Evolutionary conservation across 2,797 vertebrate genomes (phyloP).

Genomic region (Enteromius mattozi): DNA sequence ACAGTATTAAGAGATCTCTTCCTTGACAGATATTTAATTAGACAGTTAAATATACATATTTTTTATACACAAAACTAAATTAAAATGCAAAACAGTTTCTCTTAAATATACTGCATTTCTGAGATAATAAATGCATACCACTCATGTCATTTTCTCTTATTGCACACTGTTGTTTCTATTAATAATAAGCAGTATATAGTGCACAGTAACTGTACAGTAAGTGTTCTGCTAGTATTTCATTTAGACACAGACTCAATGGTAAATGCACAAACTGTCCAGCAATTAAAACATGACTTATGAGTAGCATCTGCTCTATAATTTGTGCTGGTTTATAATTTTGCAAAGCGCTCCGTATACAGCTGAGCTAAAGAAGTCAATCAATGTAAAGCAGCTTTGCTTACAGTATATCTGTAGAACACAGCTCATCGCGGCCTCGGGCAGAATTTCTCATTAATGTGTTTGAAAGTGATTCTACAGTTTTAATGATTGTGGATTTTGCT

Average conservation of each 20-base stretch:
- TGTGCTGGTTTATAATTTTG: not conserved
- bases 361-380: not conserved
- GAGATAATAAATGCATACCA: not conserved
- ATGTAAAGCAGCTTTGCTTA: not conserved
- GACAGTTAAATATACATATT: no score
- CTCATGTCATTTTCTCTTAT: not conserved
- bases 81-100: not conserved
- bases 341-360: not conserved
- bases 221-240: not conserved
- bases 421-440: not conserved
- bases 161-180: not conserved
- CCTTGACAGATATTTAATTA: no score
- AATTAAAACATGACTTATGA: conserved; percentile 6
- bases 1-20: not conserved
- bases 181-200: not conserved
- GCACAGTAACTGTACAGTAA: not conserved
- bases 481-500: conserved; percentile 27
- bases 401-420: not conserved
- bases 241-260: not conserved
- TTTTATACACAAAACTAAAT: not conserved
- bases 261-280: not conserved
- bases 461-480: conserved; percentile 2
- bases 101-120: not conserved
- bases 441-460: not conserved
- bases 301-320: not conserved